A percentile compares a stretch with the other conserved stretches of the same genome.
Conservation (phyloP, 2,113 vertebrate species). For the Prionailurus bengalensis region DNA sequence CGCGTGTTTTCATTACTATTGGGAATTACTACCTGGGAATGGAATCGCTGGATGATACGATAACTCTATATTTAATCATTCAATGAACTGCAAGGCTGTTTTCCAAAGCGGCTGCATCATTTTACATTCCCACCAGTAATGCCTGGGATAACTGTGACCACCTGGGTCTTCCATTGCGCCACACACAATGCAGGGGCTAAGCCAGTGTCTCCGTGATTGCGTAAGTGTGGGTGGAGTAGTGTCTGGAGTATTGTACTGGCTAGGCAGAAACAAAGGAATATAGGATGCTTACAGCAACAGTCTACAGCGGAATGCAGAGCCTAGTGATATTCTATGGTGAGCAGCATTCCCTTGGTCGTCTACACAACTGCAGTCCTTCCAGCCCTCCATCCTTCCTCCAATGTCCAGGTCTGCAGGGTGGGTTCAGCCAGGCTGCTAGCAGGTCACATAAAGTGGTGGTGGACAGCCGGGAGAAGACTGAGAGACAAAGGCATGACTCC, state of each 20-base stretch:
- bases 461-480: neutral
- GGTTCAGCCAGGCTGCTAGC: neutral
- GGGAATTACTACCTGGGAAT: neutral
- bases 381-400: neutral
- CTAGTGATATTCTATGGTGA: neutral
- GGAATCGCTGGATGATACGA: neutral
- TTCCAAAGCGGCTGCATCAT: neutral
- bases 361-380: neutral
- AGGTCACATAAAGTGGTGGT: neutral
- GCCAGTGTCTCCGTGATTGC: neutral
- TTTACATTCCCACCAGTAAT: neutral
- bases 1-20: neutral
- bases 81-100: neutral
- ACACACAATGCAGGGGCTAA: neutral
- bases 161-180: neutral
- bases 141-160: neutral
- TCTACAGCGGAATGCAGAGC: neutral
- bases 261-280: slow-evolving; percentile 4
- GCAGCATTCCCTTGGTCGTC: neutral
- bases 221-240: neutral
- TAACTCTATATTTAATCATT: neutral
- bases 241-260: neutral
- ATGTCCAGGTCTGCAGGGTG: neutral
- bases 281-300: neutral
- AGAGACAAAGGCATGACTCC: neutral